Evolutionary conservation across 2,888 invertebrate genomes (phyloP).

Genomic region (Monoplex corrugatus): DNA sequence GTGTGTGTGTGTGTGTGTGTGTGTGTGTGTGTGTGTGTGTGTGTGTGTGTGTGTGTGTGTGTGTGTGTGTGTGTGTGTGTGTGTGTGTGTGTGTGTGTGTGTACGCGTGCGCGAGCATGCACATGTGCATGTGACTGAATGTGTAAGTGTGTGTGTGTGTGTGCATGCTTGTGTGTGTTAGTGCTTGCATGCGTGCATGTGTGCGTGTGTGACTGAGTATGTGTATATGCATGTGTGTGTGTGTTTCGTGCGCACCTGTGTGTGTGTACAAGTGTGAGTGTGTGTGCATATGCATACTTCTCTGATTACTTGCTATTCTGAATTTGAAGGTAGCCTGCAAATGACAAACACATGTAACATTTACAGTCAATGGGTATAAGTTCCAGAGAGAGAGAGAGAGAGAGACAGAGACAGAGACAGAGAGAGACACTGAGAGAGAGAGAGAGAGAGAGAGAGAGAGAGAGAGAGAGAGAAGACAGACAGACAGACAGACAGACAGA

Average conservation of each 20-base stretch:
- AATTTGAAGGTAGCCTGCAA: too few species aligned
- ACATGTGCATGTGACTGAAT: neutral
- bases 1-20: neutral
- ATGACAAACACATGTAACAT: too few species aligned
- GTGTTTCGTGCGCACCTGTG: neutral
- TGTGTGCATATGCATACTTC: neutral
- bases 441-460: neutral
- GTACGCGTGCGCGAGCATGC: neutral
- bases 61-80: neutral
- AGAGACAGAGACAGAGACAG: neutral
- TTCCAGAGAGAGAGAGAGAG: conserved; percentile 30
- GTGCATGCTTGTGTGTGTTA: neutral
- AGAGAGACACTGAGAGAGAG: neutral
- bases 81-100: neutral
- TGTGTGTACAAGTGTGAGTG: neutral
- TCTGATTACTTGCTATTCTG: too few species aligned
- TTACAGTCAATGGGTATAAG: too few species aligned
- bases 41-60: neutral
- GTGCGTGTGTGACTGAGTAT: too few species aligned
- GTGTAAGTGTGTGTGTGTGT: neutral
- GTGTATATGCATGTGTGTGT: too few species aligned
- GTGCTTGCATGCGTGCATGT: too few species aligned
- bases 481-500: conserved; percentile 4
- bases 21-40: neutral
- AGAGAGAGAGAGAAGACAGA: neutral